Percentiles rank a stretch among this genome's conserved stretches.
phyloP scores from a whole-genome alignment of 1,140 invertebrate species.

The Drosophila tropicalis region DNA sequence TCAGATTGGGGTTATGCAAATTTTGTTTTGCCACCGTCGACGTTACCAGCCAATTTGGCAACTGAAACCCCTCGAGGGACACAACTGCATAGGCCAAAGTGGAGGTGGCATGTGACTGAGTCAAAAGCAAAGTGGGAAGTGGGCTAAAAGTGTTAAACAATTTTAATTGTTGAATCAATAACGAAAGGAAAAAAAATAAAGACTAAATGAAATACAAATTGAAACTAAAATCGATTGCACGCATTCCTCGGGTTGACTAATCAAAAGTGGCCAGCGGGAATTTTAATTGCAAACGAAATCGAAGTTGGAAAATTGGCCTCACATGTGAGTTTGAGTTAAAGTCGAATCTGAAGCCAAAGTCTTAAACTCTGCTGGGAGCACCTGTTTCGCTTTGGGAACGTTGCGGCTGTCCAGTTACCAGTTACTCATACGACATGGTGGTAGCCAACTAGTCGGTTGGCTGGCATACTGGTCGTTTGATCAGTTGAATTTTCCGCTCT shows the following conservation, averaged over 20 bases:
- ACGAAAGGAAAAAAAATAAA: slow-evolving; percentile 7
- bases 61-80: slow-evolving; percentile 31
- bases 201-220: slow-evolving; percentile 56
- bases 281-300: slow-evolving; percentile 73
- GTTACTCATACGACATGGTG: slow-evolving; percentile 61
- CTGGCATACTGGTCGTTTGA: slow-evolving; percentile 4
- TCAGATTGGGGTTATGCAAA: slow-evolving; percentile 65
- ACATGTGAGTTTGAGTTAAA: slow-evolving; percentile 27
- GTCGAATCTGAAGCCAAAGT: neutral
- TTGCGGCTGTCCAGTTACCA: slow-evolving; percentile 21
- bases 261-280: slow-evolving; percentile 61
- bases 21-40: slow-evolving; percentile 56
- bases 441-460: slow-evolving; percentile 22
- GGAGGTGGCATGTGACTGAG: slow-evolving; percentile 46
- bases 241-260: slow-evolving; percentile 56
- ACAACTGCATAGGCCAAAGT: slow-evolving; percentile 20
- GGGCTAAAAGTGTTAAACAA: slow-evolving; percentile 44
- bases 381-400: slow-evolving; percentile 38
- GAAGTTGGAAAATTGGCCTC: slow-evolving; percentile 67
- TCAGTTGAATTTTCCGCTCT: slow-evolving; percentile 44
- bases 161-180: slow-evolving; percentile 63
- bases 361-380: slow-evolving; percentile 22
- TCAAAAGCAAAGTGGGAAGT: neutral
- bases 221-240: slow-evolving; percentile 63
- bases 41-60: slow-evolving; percentile 55